Evolutionary conservation across 1,140 invertebrate species (phyloP).

Genomic region (Bombus pyrosoma): DNA sequence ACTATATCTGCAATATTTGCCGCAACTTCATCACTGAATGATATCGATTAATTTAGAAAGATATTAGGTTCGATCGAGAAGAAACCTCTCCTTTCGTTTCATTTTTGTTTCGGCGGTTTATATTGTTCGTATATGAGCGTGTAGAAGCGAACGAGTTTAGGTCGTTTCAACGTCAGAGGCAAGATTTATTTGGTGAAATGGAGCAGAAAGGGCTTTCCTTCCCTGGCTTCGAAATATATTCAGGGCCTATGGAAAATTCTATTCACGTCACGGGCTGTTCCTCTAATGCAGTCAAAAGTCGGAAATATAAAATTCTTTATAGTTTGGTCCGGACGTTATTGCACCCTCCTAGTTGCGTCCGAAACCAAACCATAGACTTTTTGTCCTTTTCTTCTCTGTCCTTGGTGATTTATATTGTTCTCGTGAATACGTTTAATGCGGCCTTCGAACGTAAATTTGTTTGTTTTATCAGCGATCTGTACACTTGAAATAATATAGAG

Average conservation of each 20-base stretch:
- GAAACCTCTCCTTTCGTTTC: background rate
- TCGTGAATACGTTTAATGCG: background rate
- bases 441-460: background rate
- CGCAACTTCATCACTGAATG: no score
- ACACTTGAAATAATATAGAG: background rate
- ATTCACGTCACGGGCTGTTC: constrained; percentile 17
- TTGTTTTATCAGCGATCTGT: background rate
- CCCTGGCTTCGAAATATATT: constrained; percentile 15
- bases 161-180: constrained; percentile 8
- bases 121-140: background rate
- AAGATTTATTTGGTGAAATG: constrained; percentile 45
- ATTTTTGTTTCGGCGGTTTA: background rate
- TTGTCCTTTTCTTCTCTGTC: background rate
- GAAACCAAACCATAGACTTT: background rate
- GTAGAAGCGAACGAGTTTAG: background rate
- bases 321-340: background rate
- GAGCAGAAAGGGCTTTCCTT: constrained; percentile 19
- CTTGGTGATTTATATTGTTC: background rate
- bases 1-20: no score
- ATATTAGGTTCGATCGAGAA: background rate
- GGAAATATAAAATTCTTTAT: constrained; percentile 12
- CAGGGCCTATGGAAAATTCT: background rate
- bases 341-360: background rate
- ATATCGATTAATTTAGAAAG: background rate
- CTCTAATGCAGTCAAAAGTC: constrained; percentile 8